Percentiles rank a stretch among this genome's conserved stretches.
Conservation (phyloP, 2,113 vertebrate species). For the Misgurnus mizolepis region DNA sequence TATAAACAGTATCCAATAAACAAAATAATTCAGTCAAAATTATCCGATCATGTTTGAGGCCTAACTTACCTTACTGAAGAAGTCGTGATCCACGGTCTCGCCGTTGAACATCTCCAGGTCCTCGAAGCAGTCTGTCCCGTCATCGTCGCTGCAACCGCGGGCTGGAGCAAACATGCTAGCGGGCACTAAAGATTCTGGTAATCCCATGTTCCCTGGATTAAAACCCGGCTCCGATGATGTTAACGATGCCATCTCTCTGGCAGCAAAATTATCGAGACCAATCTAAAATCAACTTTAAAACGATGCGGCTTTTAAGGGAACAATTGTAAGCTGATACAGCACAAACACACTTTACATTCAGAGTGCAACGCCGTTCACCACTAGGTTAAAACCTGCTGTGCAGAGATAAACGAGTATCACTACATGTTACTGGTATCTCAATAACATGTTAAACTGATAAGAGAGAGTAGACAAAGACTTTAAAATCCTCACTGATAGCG, state of each 20-base stretch:
- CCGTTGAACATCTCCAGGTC: constrained; percentile 79
- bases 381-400: constrained; percentile 16
- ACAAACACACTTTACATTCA: constrained; percentile 35
- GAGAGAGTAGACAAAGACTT: neutral
- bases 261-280: neutral
- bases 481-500: neutral
- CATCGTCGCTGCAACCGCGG: constrained; percentile 75
- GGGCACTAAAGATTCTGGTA: constrained; percentile 80
- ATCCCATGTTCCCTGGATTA: constrained; percentile 64
- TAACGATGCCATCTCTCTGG: constrained; percentile 71
- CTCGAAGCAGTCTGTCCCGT: constrained; percentile 68
- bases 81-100: constrained; percentile 82
- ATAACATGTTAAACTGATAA: neutral
- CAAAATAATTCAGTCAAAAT: neutral
- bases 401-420: constrained; percentile 10
- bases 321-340: constrained; percentile 37
- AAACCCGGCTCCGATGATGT: constrained; percentile 64
- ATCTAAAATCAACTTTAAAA: constrained; percentile 33
- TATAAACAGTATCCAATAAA: neutral
- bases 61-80: constrained; percentile 91
- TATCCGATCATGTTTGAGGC: neutral
- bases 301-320: neutral
- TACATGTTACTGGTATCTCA: constrained; percentile 9
- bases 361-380: constrained; percentile 14
- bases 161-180: constrained; percentile 90